Evolutionary conservation across 2,113 vertebrate species (phyloP).

Genomic region (Crotalus helleri): DNA sequence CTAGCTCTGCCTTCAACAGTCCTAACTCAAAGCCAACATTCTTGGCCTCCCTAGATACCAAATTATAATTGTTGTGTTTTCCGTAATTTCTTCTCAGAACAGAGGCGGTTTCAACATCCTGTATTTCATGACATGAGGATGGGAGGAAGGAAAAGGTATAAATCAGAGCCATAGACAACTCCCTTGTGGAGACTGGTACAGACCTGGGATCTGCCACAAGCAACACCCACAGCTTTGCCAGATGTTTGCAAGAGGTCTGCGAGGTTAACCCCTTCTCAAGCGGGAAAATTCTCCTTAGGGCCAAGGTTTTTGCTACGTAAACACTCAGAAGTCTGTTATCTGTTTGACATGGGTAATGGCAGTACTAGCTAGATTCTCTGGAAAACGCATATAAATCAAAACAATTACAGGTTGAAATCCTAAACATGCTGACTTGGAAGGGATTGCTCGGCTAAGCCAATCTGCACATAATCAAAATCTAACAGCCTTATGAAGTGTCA

Average conservation of each 20-base stretch:
- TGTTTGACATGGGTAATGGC: background rate
- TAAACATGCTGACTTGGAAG: background rate
- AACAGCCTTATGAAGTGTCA: background rate
- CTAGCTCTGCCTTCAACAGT: slow-evolving; percentile 46
- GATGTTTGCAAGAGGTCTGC: slow-evolving; percentile 74
- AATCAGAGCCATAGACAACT: slow-evolving; percentile 85
- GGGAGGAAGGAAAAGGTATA: slow-evolving; percentile 68
- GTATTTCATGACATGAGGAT: slow-evolving; percentile 78
- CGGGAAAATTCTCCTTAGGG: background rate
- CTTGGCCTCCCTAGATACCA: slow-evolving; percentile 80
- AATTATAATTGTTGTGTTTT: slow-evolving; percentile 86
- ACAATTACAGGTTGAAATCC: background rate
- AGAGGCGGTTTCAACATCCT: slow-evolving; percentile 82
- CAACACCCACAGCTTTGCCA: slow-evolving; percentile 82
- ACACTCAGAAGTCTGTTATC: background rate
- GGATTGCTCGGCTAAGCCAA: background rate
- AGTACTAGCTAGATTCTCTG: background rate
- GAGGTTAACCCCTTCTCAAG: slow-evolving; percentile 67
- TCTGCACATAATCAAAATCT: too few relatives aligned
- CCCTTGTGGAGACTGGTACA: slow-evolving; percentile 93
- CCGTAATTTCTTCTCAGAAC: slow-evolving; percentile 87
- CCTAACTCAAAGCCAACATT: slow-evolving; percentile 65
- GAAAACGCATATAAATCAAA: background rate
- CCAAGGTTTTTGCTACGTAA: background rate
- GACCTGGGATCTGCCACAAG: slow-evolving; percentile 77